A percentile compares a stretch with the other conserved stretches of the same genome.
These are phyloP conservation scores for Drosophila neoperkinsi DNA, from an alignment of 2,888 invertebrate genomes.

Conservation along the genomic window DNA sequence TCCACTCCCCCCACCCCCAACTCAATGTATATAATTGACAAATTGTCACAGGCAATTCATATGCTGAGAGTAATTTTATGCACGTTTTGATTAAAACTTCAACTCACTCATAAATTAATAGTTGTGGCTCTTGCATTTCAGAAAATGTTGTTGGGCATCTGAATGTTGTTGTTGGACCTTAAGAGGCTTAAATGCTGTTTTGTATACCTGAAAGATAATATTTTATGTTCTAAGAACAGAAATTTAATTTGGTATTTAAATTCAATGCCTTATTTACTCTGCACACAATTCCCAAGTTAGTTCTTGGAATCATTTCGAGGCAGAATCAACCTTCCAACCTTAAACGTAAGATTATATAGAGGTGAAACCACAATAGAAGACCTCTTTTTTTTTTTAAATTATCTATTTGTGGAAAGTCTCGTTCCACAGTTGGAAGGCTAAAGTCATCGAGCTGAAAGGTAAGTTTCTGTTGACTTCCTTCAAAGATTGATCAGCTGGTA, in stretches of 20 bases:
- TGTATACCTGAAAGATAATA: not conserved
- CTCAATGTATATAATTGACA: slow-evolving; percentile 58
- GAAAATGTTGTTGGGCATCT: not conserved
- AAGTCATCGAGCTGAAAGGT: not conserved
- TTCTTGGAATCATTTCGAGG: not conserved
- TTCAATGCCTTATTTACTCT: not conserved
- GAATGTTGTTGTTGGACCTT: not conserved
- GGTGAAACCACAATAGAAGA: not conserved
- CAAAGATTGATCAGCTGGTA: not conserved
- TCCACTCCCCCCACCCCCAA: slow-evolving; percentile 20
- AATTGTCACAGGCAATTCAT: slow-evolving; percentile 36
- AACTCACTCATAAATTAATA: slow-evolving; percentile 1
- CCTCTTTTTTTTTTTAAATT: not conserved
- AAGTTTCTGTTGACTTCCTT: not conserved
- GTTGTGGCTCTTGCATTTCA: not conserved
- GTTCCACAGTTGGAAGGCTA: too few species aligned
- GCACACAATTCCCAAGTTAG: too few species aligned
- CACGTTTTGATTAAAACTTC: slow-evolving; percentile 5
- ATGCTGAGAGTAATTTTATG: slow-evolving; percentile 15
- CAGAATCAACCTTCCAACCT: too few species aligned
- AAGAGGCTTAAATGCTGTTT: not conserved
- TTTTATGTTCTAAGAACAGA: too few species aligned
- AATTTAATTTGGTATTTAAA: not conserved
- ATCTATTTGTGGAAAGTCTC: too few species aligned
- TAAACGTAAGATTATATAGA: not conserved